Evolutionary conservation across 2,888 invertebrate species (phyloP), one percentile per base, ranked within the genome.

Genomic region (Osedax frankpressi): DNA sequence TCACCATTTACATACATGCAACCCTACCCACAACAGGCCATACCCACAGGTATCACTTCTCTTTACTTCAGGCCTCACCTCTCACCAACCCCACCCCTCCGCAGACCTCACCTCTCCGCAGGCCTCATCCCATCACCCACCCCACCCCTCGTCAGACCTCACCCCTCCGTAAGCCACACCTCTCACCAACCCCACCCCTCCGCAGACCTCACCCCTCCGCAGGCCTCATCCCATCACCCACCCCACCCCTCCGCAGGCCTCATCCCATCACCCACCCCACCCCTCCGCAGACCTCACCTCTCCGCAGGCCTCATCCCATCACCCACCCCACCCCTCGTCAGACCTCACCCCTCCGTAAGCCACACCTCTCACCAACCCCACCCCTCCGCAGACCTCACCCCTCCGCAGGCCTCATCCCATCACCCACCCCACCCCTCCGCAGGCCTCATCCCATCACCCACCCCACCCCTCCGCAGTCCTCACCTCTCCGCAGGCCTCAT

Each of bases 141-240:
- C 44, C 44, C 44, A 11, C 6, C 44, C 6, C 19, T 11, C 19
- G 19, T 19, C 44, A 11, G 44, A 11, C 6, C 19, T 11, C 19
- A 44, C 6, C 6, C 44, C 6, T 44, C 44, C 19, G 6, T 44
- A 44, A 6, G 11, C 19, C 19, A 6, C 6, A 6, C 19, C 44
- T 11, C 44, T 11, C 44, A 11, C 19, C 44, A 11, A n/a, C 6
- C 94, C 79, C 94, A 93, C 84, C 93, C 94, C 44, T 87, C 94
- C 86, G 93, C 88, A 79, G 79, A 84, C 80, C 26, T 65, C 63
- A 11, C 11, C 19, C 6, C 11, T 44, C 6, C 44, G 11, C 19
- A 44, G 6, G 19, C 19, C 6, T 44, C 6, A 44, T 11, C 44
- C n/a, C n/a, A n/a, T n/a, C n/a, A n/a, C n/a, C n/a, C n/a, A n/a